Evolutionary conservation across 2,113 vertebrate species (phyloP), one percentile per base, ranked within the genome.

Genomic region (Myotis lucifugus): DNA sequence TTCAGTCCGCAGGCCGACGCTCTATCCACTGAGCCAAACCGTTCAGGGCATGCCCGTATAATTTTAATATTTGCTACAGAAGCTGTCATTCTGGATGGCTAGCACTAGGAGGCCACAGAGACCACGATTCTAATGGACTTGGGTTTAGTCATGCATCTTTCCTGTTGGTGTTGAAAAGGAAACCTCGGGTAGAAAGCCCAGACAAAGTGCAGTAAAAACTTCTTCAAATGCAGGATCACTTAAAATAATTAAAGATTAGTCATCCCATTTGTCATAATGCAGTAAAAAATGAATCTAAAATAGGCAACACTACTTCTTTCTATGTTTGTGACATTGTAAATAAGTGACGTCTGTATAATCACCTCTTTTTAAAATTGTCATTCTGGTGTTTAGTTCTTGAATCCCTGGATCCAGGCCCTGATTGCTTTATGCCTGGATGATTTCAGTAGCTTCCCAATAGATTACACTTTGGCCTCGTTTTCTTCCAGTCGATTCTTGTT

Each of bases 31-130:
- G 37, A 37, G 37, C 37, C 37, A 37, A 37, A 4, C 37, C 37
- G 37, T 3, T 37, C 37, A 37, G 37, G 37, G 37, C 37, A 29
- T 29, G 37, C 56, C 13, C 59, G 0, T 3, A 3, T 25, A 27
- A 18, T 37, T 56, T 42, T 83, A 21, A 9, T 6, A 34, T 91
- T 92, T 76, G 46, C 59, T 37, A 0, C 18, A 5, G 59, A 69
- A 78, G 48, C 67, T 96, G 95, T 83, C 40, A 52, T 96, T 95
- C 76, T 89, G 37, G 21, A n/a, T 7, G 5, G 19, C 77, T 25
- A 67, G 81, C 96, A 78, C 95, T 82, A 93, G 95, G 94, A 92
- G 96, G 94, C 96, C 76, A 54, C 92, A 56, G 79, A 96, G 91
- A 34, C 76, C 27, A 2, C 0, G 32, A 21, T 76, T 83, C 69